A percentile compares a stretch with the other conserved stretches of the same genome.
phyloP scores from a whole-genome alignment of 1,140 invertebrate species.

The Sycophila sp. region DNA sequence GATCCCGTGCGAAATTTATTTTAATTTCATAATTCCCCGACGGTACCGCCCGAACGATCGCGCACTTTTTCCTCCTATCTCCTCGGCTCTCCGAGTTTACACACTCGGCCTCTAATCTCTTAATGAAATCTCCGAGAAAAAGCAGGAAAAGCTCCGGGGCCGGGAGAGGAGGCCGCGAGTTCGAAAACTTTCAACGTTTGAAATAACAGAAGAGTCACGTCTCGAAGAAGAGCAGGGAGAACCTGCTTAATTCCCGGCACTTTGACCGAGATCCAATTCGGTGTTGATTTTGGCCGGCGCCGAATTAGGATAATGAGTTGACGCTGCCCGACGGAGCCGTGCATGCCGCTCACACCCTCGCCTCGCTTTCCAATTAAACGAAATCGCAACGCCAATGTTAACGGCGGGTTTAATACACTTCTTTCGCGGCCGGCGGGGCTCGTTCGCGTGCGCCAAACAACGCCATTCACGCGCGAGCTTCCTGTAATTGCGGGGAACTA shows the following conservation, averaged over 20 bases:
- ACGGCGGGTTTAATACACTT: background rate
- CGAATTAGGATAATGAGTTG: constrained; percentile 23
- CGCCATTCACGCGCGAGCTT: background rate
- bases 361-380: constrained; percentile 23
- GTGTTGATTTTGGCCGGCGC: background rate
- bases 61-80: background rate
- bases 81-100: background rate
- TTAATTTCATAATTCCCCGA: constrained; percentile 15
- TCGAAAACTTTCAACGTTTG: background rate
- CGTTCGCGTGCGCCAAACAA: background rate
- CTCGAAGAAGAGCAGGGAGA: background rate
- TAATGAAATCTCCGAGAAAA: constrained; percentile 5
- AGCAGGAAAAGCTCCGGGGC: background rate
- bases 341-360: too few relatives aligned
- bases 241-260: too few relatives aligned
- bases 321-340: too few relatives aligned
- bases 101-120: background rate
- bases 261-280: constrained; percentile 10
- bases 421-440: background rate
- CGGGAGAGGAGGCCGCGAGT: background rate
- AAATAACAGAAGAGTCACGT: constrained; percentile 5
- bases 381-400: background rate
- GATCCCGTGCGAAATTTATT: background rate
- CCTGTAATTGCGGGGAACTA: too few relatives aligned
- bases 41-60: background rate